phyloP scores from a whole-genome alignment of 2,888 invertebrate genomes.

The Heteropelma amictum region DNA sequence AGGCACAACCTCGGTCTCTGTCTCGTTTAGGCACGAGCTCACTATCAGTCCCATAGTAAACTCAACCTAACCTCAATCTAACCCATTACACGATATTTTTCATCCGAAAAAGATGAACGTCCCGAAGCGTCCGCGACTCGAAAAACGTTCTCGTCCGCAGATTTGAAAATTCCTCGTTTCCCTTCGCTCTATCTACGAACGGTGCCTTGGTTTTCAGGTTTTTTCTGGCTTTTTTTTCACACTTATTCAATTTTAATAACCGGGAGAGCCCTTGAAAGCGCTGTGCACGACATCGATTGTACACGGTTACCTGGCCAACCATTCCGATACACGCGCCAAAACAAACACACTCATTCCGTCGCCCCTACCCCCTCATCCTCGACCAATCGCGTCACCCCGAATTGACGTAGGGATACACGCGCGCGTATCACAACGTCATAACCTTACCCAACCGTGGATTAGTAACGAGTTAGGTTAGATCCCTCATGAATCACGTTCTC shows the following conservation, averaged over 20 bases:
- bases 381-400: constrained; percentile 18
- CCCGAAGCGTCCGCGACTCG: neutral
- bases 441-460: constrained; percentile 41
- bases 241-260: constrained; percentile 16
- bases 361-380: neutral
- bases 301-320: constrained; percentile 77
- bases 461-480: constrained; percentile 49
- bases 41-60: constrained; percentile 76
- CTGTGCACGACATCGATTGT: constrained; percentile 75
- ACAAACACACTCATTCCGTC: constrained; percentile 62
- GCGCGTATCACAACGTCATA: constrained; percentile 62
- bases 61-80: constrained; percentile 64
- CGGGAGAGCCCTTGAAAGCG: constrained; percentile 55
- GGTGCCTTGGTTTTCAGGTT: neutral
- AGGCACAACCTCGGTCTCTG: constrained; percentile 74
- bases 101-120: constrained; percentile 12
- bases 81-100: constrained; percentile 63
- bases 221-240: neutral
- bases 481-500: constrained; percentile 46
- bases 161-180: neutral
- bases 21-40: constrained; percentile 75
- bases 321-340: constrained; percentile 74
- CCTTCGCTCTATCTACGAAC: neutral
- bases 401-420: constrained; percentile 50
- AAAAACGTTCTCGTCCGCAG: neutral